Evolutionary conservation across 1,140 invertebrate species (phyloP), one percentile per base, ranked within the genome.

Genomic region (Brachionus angularis): DNA sequence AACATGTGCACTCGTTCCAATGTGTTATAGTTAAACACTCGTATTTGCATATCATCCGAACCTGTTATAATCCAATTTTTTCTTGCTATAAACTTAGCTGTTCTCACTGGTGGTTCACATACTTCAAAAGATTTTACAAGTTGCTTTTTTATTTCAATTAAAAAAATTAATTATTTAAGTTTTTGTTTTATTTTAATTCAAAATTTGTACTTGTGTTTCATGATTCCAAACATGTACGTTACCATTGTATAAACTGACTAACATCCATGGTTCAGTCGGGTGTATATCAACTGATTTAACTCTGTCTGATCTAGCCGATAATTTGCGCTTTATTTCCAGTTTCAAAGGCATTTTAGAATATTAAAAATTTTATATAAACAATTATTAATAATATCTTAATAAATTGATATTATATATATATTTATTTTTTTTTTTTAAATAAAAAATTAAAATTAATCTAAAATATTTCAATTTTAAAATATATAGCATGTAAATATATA

Each of bases 201-300:
- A 31, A 18, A 34, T 29, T 44, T 16, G 12, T 72, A 80, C 83
- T 81, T 96, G 93, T 52, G 88, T 90, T 79, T 98, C 95, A 85
- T 93, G 88, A 80, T 98, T 98, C 94, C 96, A 99, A 77, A 99
- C 91, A 83, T 98, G 95, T 72, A 98, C 93, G 82, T 97, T 92
- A 73, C 96, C 96, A 84, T 93, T 96, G 84, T 99, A 99, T 3
- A 99, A 84, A 25, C 93, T 93, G 73, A 91, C 94, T 29, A 98
- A 84, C 87, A 98, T 92, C 96, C 96, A 99, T 76, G 93, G 93
- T 78, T 98, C 96, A 16, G 88, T 87, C 8, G 95, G 94, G 83
- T 99, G 96, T 70, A 98, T 85, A 82, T 99, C 96, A 0, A 96
- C 91, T 78, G 89, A 92, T 84, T 99, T 99, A 5, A 99, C 95